Evolutionary conservation across 2,113 vertebrate genomes (phyloP), one percentile per base, ranked within the genome.

Genomic region (Acanthochromis polyacanthus): DNA sequence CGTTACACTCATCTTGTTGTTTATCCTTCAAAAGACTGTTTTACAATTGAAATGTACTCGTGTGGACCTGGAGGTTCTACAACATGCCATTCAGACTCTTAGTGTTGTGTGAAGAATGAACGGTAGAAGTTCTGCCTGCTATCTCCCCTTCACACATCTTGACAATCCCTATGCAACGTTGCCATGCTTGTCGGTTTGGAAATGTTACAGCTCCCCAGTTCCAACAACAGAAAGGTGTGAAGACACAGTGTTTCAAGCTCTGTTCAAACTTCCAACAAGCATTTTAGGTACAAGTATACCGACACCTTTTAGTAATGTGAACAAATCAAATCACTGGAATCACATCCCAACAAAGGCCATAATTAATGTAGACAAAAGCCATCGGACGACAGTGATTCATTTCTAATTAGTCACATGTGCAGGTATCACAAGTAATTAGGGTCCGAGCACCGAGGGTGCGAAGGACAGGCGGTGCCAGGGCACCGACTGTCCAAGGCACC

Each of bases 341-440:
- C 52, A 32, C 55, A 28, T 51, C 12, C 43, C 45, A 58, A 25
- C 20, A 43, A 12, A 10, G 46, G 22, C 43, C 36, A 16, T 61
- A 61, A 59, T 17, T n/a, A 14, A 66, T 40, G 52, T n/a, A 23
- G 65, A 75, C 28, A 78, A 60, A 77, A 71, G 36, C 25, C 40
- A 40, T 0, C 45, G 9, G 73, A 51, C 55, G 28, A 51, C 30
- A 14, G 25, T 19, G 9, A 38, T 46, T 17, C 38, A n/a, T 77
- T 65, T 60, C 58, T 60, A 46, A 80, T 80, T 74, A 78, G n/a
- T 69, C 64, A 38, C 51, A 61, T 45, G 19, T 63, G 63, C 22
- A 61, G 46, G 61, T 81, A 85, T 69, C 30, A 62, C 30, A 83
- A 79, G 48, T 36, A 25, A 85, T 81, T 61, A n/a, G n/a, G n/a